Evolutionary conservation across 1,140 invertebrate genomes (phyloP).

Genomic region (Pseudomyrmex pallidus): DNA sequence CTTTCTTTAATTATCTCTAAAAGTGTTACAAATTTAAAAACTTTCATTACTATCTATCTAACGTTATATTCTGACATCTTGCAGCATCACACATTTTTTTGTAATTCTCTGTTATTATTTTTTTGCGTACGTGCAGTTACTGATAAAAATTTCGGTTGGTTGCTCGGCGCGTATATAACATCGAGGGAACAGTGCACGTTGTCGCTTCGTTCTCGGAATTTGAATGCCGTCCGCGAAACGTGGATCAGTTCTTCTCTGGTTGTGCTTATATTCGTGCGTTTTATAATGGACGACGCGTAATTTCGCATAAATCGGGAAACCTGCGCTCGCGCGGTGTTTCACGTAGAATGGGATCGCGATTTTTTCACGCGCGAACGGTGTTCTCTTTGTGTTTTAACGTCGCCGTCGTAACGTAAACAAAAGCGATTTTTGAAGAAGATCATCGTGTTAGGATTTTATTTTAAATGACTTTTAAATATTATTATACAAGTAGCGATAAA

Average conservation of each 20-base stretch:
- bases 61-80: not conserved
- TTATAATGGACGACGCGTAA: constrained; percentile 32
- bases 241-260: not conserved
- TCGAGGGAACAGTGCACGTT: constrained; percentile 18
- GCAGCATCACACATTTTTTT: not conserved
- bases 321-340: constrained; percentile 3
- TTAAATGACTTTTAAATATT: no score
- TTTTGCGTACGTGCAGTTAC: not conserved
- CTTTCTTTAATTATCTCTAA: no score
- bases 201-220: constrained; percentile 17
- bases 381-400: constrained; percentile 42
- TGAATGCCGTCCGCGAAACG: constrained; percentile 34
- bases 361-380: constrained; percentile 71
- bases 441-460: not conserved
- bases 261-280: not conserved
- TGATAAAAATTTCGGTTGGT: not conserved
- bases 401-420: constrained; percentile 48
- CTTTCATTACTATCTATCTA: not conserved
- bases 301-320: constrained; percentile 65
- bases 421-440: constrained; percentile 9
- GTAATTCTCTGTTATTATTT: not conserved
- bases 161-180: not conserved
- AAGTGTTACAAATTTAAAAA: no score
- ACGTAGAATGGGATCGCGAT: constrained; percentile 67
- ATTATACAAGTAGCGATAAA: not conserved